phyloP scores from a whole-genome alignment of 2,113 vertebrate species.

The Engraulis encrasicolus region DNA sequence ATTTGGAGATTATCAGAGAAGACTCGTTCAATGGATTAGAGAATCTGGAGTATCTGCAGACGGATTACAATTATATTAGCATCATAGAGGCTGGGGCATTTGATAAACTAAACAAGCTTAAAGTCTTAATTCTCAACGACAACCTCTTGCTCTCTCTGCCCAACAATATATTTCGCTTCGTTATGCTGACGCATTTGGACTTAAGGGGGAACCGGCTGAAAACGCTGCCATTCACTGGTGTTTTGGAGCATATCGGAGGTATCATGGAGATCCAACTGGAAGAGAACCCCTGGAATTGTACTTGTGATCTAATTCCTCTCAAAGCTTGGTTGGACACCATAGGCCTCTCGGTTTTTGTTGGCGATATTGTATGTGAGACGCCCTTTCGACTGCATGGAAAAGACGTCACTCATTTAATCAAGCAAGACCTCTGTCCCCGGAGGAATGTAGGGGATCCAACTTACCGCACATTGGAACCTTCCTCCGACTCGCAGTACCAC shows the following conservation, averaged over 20 bases:
- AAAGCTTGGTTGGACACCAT: conserved; percentile 98
- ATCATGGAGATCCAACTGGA: conserved; percentile 99
- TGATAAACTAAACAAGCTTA: conserved; percentile 94
- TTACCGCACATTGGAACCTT: conserved; percentile 77
- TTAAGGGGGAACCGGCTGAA: conserved; percentile 94
- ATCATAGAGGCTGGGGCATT: conserved; percentile 91
- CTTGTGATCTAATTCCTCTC: conserved; percentile 92
- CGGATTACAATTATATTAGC: conserved; percentile 98
- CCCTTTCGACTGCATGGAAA: conserved; percentile 95
- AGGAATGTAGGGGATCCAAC: conserved; percentile 81
- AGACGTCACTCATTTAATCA: conserved; percentile 93
- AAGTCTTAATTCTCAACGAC: conserved; percentile 98
- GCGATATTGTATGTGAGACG: conserved; percentile 96
- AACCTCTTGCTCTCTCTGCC: conserved; percentile 94
- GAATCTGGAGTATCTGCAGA: conserved; percentile 95
- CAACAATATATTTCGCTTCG: conserved; percentile 95
- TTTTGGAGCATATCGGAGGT: conserved; percentile 95
- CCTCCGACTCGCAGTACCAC: conserved; percentile 82
- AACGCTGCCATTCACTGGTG: conserved; percentile 93
- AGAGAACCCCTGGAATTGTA: conserved; percentile 99
- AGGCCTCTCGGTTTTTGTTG: conserved; percentile 85
- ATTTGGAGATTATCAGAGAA: conserved; percentile 91
- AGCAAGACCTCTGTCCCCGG: conserved; percentile 94
- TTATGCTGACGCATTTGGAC: conserved; percentile 96
- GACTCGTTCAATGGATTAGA: conserved; percentile 93